phyloP scores from a whole-genome alignment of 2,888 invertebrate species.

The Embidobia sp. region DNA sequence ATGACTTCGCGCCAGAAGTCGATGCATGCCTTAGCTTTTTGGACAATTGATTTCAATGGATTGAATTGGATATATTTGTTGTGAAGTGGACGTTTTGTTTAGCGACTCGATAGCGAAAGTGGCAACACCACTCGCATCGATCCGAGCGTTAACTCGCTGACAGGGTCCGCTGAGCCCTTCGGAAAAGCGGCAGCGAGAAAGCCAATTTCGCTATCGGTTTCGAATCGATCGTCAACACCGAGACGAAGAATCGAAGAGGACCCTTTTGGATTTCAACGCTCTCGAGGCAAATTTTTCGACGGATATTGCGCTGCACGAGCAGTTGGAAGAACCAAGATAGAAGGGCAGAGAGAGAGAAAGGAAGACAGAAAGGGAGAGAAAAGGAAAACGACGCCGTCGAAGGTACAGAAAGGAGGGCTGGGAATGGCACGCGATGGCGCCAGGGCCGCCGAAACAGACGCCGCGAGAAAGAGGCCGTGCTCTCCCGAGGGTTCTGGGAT shows the following conservation, averaged over 20 bases:
- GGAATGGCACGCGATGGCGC: constrained; percentile 53
- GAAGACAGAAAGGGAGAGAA: constrained; percentile 5
- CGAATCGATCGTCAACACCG: too few species aligned
- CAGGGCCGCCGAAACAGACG: constrained; percentile 56
- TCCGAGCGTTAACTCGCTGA: too few species aligned
- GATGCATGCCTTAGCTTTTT: constrained; percentile 37
- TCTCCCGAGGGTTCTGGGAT: constrained; percentile 77
- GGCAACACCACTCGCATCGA: constrained; percentile 23
- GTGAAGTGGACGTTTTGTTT: constrained; percentile 15
- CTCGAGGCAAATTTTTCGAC: too few species aligned
- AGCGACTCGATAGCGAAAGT: constrained; percentile 24
- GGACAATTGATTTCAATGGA: constrained; percentile 25
- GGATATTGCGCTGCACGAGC: too few species aligned
- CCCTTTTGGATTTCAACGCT: too few species aligned
- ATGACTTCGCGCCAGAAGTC: constrained; percentile 10
- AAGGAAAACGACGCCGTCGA: constrained; percentile 34
- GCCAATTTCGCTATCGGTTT: too few species aligned
- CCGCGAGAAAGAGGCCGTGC: constrained; percentile 68
- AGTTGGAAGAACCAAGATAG: too few species aligned
- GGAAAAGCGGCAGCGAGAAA: too few species aligned
- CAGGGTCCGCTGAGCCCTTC: too few species aligned
- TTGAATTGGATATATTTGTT: constrained; percentile 29
- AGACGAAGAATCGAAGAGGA: too few species aligned
- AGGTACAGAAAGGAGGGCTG: constrained; percentile 49
- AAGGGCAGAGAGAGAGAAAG: background rate